Conservation (phyloP, 1,140 invertebrate species). For the Sinella curviseta region DNA sequence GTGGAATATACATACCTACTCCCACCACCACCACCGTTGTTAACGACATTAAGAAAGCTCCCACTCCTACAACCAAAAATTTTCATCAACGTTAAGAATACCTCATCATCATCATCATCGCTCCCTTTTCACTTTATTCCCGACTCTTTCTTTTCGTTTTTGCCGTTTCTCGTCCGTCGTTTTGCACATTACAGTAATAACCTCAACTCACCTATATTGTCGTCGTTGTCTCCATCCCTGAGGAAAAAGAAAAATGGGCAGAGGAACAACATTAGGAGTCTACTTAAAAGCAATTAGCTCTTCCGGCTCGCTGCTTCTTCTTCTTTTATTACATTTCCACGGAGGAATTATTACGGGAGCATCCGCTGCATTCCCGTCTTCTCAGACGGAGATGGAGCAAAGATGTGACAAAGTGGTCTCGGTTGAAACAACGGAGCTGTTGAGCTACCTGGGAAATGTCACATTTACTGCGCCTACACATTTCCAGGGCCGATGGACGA, state of each 20-base stretch:
- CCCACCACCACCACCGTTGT: too few relatives aligned
- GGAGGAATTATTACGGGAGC: slow-evolving; percentile 11
- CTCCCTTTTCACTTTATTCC: neutral
- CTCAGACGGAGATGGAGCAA: neutral
- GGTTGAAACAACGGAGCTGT: neutral
- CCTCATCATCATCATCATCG: neutral
- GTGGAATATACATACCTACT: too few relatives aligned
- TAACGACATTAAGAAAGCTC: neutral
- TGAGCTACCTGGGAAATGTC: slow-evolving; percentile 29
- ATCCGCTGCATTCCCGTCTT: neutral
- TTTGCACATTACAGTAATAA: neutral
- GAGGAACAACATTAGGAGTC: slow-evolving; percentile 14
- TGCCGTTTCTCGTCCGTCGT: neutral
- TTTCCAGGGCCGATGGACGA: neutral
- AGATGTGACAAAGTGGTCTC: slow-evolving; percentile 21
- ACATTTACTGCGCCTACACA: slow-evolving; percentile 4
- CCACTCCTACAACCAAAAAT: too few relatives aligned
- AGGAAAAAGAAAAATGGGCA: slow-evolving; percentile 12
- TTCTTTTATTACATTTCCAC: slow-evolving; percentile 22
- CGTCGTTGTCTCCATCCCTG: slow-evolving; percentile 1
- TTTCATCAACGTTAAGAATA: neutral
- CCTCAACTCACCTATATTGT: neutral
- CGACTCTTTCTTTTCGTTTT: neutral
- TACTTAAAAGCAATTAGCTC: slow-evolving; percentile 26
- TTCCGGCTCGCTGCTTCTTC: slow-evolving; percentile 4